Evolutionary conservation across 2,113 vertebrate species (phyloP).

Genomic region (Nematolebias whitei): DNA sequence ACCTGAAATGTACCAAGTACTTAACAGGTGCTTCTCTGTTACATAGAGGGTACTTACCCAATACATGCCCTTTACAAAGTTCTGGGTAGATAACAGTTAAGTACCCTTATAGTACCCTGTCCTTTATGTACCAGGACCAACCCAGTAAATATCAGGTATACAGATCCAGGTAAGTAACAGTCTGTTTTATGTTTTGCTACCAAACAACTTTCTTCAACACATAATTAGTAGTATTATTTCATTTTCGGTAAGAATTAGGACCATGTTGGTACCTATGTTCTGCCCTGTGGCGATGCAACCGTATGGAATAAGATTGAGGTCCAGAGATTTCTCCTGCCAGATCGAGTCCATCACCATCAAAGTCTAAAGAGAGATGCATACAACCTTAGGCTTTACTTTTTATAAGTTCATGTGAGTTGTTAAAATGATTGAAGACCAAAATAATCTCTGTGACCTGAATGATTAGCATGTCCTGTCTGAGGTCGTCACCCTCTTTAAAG

Average conservation of each 20-base stretch:
- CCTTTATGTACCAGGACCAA: no score
- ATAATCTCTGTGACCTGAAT: slow-evolving; percentile 72
- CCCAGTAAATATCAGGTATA: no score
- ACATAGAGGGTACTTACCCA: no score
- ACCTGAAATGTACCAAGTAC: no score
- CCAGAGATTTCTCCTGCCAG: slow-evolving; percentile 82
- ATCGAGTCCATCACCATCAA: slow-evolving; percentile 83
- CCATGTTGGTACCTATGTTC: slow-evolving; percentile 73
- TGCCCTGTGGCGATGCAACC: slow-evolving; percentile 84
- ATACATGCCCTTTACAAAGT: no score
- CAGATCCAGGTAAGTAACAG: no score
- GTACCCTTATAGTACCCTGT: no score
- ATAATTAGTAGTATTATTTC: no score
- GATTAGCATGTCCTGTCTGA: slow-evolving; percentile 85
- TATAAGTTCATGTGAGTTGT: not conserved
- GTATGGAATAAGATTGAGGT: slow-evolving; percentile 82
- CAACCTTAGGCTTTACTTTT: not conserved
- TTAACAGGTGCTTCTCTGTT: no score
- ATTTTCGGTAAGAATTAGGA: not conserved
- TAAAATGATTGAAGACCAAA: not conserved
- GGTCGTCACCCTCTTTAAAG: slow-evolving; percentile 85
- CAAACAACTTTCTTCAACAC: no score
- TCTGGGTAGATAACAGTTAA: no score
- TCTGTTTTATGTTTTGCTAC: no score
- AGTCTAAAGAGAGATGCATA: slow-evolving; percentile 59